phyloP scores from a whole-genome alignment of 1,140 invertebrate genomes.

The Drosophila bocqueti region DNA sequence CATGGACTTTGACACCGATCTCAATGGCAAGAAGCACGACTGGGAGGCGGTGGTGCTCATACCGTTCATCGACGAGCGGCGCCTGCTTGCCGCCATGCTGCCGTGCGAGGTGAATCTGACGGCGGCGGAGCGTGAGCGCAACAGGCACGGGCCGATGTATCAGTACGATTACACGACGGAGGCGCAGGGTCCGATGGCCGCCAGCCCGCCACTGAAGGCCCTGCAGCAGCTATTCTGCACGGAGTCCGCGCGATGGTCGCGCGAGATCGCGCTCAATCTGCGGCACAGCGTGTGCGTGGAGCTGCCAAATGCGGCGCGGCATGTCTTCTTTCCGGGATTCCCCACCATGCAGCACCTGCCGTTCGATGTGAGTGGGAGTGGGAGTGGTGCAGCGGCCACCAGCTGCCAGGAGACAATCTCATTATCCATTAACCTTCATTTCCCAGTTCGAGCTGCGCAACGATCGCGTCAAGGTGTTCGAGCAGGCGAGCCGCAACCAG shows the following conservation, averaged over 20 bases:
- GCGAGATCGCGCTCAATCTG: slow-evolving; percentile 88
- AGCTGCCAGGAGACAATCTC: not conserved
- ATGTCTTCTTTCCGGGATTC: slow-evolving; percentile 94
- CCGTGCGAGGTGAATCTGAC: slow-evolving; percentile 89
- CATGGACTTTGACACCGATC: slow-evolving; percentile 93
- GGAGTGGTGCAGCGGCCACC: too few relatives aligned
- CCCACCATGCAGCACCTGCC: slow-evolving; percentile 94
- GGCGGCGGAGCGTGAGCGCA: slow-evolving; percentile 90
- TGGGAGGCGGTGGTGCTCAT: slow-evolving; percentile 99
- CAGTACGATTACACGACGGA: slow-evolving; percentile 88
- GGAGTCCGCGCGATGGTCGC: slow-evolving; percentile 86
- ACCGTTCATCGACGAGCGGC: slow-evolving; percentile 96
- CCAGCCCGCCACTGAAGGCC: slow-evolving; percentile 47
- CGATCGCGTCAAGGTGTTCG: slow-evolving; percentile 94
- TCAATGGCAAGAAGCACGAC: slow-evolving; percentile 97
- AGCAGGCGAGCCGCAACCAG: slow-evolving; percentile 91
- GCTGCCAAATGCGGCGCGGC: slow-evolving; percentile 88
- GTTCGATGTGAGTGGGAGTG: slow-evolving; percentile 88
- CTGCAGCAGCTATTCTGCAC: slow-evolving; percentile 65
- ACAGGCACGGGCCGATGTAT: slow-evolving; percentile 94
- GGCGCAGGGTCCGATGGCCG: slow-evolving; percentile 51
- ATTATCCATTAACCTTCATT: not conserved
- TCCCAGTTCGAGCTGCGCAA: slow-evolving; percentile 87
- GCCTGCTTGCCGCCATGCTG: slow-evolving; percentile 92
- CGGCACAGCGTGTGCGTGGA: slow-evolving; percentile 90